Percentiles rank a stretch among this genome's conserved stretches.
Conservation (phyloP, 2,797 vertebrate genomes). For the Xenentodon cancila region DNA sequence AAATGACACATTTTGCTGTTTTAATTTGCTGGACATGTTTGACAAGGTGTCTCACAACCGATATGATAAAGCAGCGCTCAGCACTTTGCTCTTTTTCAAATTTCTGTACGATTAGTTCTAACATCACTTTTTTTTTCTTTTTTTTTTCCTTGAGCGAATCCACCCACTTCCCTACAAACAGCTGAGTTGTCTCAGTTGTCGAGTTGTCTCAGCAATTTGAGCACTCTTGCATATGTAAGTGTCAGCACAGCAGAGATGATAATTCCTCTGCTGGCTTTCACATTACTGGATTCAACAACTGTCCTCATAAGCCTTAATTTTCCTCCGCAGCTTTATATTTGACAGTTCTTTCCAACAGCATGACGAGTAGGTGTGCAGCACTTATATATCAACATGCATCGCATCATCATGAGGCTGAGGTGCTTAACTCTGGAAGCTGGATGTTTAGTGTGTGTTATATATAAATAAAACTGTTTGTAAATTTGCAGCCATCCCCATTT, state of each 20-base stretch:
- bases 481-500: background rate
- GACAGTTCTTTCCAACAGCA: conserved; percentile 69
- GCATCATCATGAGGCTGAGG: conserved; percentile 72
- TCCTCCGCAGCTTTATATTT: conserved; percentile 72
- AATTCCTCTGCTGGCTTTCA: conserved; percentile 55
- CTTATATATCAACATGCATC: conserved; percentile 71
- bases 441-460: conserved; percentile 54
- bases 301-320: conserved; percentile 73
- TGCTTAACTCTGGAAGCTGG: conserved; percentile 72
- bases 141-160: conserved; percentile 1
- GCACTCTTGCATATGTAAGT: conserved; percentile 59
- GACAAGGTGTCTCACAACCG: background rate
- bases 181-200: conserved; percentile 19
- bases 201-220: conserved; percentile 48
- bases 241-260: conserved; percentile 66
- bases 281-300: conserved; percentile 75
- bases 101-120: conserved; percentile 7
- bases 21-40: background rate
- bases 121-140: conserved; percentile 3
- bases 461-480: conserved; percentile 43
- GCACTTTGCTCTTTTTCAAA: background rate
- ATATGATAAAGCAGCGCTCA: background rate
- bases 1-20: background rate
- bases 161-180: conserved; percentile 25
- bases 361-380: conserved; percentile 61